Evolutionary conservation across 2,797 vertebrate species (phyloP).

Genomic region (Acanthurus lineatus): DNA sequence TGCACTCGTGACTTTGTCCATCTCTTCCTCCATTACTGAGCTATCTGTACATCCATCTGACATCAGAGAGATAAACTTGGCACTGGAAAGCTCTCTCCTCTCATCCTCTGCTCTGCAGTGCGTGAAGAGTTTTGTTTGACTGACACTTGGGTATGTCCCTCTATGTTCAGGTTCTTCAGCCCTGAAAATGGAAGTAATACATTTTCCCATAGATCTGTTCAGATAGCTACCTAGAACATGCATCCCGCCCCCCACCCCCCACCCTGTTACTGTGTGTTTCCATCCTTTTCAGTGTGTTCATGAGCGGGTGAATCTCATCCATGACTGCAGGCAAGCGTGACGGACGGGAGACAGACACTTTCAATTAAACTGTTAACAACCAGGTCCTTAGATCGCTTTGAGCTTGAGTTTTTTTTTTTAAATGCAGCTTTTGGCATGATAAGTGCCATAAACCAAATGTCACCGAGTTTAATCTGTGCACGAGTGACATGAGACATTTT

Average conservation of each 20-base stretch:
- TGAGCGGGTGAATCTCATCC: conserved; percentile 47
- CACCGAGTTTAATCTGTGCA: no score
- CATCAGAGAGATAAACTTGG: conserved; percentile 35
- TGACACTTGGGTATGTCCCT: conserved; percentile 49
- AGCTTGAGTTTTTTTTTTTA: neutral
- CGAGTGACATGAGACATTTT: no score
- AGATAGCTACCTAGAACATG: conserved; percentile 36
- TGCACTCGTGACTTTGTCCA: neutral
- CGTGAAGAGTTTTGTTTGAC: conserved; percentile 55
- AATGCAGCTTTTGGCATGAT: neutral
- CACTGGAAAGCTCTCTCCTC: conserved; percentile 10
- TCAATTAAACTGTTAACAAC: conserved; percentile 28
- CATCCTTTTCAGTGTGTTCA: conserved; percentile 29
- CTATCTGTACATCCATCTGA: conserved; percentile 37
- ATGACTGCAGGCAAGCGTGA: conserved; percentile 12
- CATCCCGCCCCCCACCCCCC: neutral
- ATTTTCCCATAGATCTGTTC: conserved; percentile 56
- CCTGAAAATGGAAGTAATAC: conserved; percentile 54
- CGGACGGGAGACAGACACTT: conserved; percentile 42
- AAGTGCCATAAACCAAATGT: conserved; percentile 14
- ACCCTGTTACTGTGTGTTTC: conserved; percentile 24
- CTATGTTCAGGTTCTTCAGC: conserved; percentile 36
- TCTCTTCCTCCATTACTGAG: conserved; percentile 12
- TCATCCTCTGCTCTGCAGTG: conserved; percentile 30
- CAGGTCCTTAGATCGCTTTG: neutral